These are phyloP conservation scores for Parnassius apollo DNA, from an alignment of 2,888 invertebrate species.

Conservation along the genomic window DNA sequence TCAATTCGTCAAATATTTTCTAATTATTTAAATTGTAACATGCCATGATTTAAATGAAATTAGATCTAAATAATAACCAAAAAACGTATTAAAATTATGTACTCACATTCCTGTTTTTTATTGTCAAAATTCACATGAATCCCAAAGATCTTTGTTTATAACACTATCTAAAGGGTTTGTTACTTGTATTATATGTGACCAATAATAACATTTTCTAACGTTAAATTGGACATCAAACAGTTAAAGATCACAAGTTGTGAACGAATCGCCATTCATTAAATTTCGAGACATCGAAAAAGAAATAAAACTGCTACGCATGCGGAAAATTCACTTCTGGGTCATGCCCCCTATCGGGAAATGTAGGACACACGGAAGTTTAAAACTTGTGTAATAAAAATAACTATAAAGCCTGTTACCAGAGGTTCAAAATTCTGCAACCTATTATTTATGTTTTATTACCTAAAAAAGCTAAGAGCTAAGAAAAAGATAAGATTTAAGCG, in stretches of 20 bases:
- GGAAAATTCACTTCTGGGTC: slow-evolving; percentile 38
- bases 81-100: slow-evolving; percentile 35
- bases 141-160: slow-evolving; percentile 45
- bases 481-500: no score
- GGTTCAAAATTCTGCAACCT: no score
- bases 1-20: no score
- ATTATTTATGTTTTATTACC: no score
- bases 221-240: slow-evolving; percentile 61
- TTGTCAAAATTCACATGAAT: slow-evolving; percentile 63
- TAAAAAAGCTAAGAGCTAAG: no score
- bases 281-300: slow-evolving; percentile 57
- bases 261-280: slow-evolving; percentile 73
- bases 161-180: slow-evolving; percentile 73
- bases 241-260: slow-evolving; percentile 61
- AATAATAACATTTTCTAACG: slow-evolving; percentile 68
- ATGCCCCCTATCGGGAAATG: slow-evolving; percentile 42
- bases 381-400: not conserved
- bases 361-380: slow-evolving; percentile 22
- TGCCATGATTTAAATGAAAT: slow-evolving; percentile 14
- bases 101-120: slow-evolving; percentile 61
- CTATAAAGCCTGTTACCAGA: not conserved
- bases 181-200: slow-evolving; percentile 53
- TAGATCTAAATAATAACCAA: slow-evolving; percentile 41
- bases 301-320: slow-evolving; percentile 64
- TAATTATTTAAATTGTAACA: not conserved